These are phyloP conservation scores for Syritta pipiens DNA, from an alignment of 2,888 invertebrate species.

Conservation along the genomic window DNA sequence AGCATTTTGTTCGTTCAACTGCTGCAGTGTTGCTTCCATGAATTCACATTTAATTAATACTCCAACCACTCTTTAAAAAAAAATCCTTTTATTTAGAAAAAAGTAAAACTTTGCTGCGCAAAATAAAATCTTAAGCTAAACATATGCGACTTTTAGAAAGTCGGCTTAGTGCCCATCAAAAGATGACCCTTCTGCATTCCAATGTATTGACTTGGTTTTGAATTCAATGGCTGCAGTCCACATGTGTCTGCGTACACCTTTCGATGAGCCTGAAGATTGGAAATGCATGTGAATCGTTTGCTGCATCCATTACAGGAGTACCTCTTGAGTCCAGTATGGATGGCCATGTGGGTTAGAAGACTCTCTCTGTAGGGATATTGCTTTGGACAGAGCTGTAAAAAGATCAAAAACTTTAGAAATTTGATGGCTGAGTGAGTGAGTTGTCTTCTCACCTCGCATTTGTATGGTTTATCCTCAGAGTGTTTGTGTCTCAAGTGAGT, in stretches of 20 bases:
- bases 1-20: no score
- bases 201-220: slow-evolving; percentile 77
- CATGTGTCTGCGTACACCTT: slow-evolving; percentile 80
- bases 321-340: slow-evolving; percentile 80
- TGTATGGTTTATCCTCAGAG: slow-evolving; percentile 80
- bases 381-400: slow-evolving; percentile 76
- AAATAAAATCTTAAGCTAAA: background rate
- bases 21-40: no score
- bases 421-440: no score
- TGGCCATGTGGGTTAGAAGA: slow-evolving; percentile 80
- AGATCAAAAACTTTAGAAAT: no score
- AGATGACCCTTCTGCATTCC: slow-evolving; percentile 77
- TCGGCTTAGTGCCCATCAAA: slow-evolving; percentile 76
- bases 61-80: background rate
- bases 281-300: slow-evolving; percentile 80
- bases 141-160: slow-evolving; percentile 39
- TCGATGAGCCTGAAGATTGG: slow-evolving; percentile 80
- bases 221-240: slow-evolving; percentile 77
- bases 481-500: slow-evolving; percentile 79
- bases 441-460: slow-evolving; percentile 78
- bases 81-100: no score
- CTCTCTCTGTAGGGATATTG: slow-evolving; percentile 81
- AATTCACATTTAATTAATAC: no score
- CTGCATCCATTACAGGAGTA: slow-evolving; percentile 80
- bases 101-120: no score